Evolutionary conservation across 1,140 invertebrate genomes (phyloP).

Genomic region (Stenopsyche tienmushanensis): DNA sequence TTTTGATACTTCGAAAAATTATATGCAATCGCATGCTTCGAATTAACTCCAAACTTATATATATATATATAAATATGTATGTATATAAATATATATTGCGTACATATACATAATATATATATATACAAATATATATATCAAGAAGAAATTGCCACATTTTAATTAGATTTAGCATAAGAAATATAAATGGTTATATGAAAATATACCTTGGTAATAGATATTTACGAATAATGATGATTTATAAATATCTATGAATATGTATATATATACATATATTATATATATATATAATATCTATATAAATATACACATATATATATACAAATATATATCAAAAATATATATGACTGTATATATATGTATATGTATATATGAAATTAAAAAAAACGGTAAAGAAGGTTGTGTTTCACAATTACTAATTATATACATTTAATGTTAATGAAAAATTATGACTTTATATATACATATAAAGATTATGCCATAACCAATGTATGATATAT

Average conservation of each 20-base stretch:
- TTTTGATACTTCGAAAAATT: slow-evolving; percentile 26
- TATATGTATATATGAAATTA: slow-evolving; percentile 26
- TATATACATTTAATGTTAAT: slow-evolving; percentile 21
- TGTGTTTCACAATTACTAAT: slow-evolving; percentile 36
- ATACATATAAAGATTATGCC: slow-evolving; percentile 25
- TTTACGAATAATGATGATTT: no score
- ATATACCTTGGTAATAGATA: no score
- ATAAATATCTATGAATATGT: not conserved
- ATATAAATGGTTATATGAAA: slow-evolving; percentile 6
- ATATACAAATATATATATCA: slow-evolving; percentile 10
- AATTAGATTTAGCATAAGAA: no score
- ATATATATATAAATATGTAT: not conserved
- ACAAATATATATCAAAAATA: slow-evolving; percentile 20
- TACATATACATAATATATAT: no score
- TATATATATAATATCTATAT: no score
- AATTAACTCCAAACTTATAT: slow-evolving; percentile 18
- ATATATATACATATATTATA: slow-evolving; percentile 4
- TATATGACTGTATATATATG: slow-evolving; percentile 16
- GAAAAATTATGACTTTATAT: slow-evolving; percentile 27
- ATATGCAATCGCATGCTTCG: slow-evolving; percentile 24
- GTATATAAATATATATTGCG: slow-evolving; percentile 9
- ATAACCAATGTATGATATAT: slow-evolving; percentile 21
- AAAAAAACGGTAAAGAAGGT: slow-evolving; percentile 38
- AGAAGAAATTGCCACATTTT: no score
- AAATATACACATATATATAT: not conserved